Conservation (phyloP, 2,797 vertebrate genomes). For the Pachyuromys duprasi region DNA sequence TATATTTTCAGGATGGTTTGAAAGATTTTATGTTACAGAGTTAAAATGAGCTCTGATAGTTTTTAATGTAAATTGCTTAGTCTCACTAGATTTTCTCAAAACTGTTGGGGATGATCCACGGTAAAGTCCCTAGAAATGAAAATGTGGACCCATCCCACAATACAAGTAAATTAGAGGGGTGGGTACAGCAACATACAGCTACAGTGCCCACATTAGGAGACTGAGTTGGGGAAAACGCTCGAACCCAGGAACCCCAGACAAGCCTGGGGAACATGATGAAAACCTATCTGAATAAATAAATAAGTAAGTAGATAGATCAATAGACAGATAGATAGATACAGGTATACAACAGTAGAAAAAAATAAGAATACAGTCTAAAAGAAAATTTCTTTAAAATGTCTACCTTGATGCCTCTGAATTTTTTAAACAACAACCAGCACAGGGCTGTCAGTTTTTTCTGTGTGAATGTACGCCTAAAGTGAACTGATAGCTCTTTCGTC, state of each 20-base stretch:
- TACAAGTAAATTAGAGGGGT: background rate
- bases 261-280: background rate
- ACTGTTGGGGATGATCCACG: background rate
- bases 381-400: background rate
- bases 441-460: background rate
- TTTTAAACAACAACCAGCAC: background rate
- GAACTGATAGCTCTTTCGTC: background rate
- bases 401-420: background rate
- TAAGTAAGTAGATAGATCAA: background rate
- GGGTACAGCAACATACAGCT: fast-evolving
- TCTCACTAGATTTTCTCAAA: background rate
- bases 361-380: background rate
- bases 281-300: background rate
- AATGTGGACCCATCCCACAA: no score
- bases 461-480: background rate
- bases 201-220: background rate
- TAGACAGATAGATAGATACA: background rate
- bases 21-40: background rate
- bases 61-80: background rate
- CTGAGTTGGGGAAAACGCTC: background rate
- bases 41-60: background rate
- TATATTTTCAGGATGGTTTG: background rate
- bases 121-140: background rate
- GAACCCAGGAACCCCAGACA: background rate
- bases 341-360: background rate